Percentiles rank a stretch among this genome's conserved stretches.
Evolutionary conservation across 2,797 vertebrate species (phyloP).

Genomic region (Iguana delicatissima): DNA sequence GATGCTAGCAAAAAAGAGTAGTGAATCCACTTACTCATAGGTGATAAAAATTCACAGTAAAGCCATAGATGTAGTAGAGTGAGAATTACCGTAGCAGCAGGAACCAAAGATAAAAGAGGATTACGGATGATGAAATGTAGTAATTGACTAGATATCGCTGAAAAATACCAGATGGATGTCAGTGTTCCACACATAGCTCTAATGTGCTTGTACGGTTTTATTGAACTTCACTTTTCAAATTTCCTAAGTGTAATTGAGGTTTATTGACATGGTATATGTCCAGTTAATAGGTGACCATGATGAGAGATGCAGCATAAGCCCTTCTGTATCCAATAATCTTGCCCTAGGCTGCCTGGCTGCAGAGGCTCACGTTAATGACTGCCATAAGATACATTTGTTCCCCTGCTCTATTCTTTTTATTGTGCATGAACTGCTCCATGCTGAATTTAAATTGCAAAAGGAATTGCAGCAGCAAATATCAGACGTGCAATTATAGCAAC

Average conservation of each 20-base stretch:
- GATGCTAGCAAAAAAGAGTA: constrained; percentile 41
- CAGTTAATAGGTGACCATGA: constrained; percentile 78
- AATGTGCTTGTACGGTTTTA: constrained; percentile 75
- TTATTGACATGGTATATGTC: constrained; percentile 78
- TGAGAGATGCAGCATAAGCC: constrained; percentile 73
- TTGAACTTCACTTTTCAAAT: constrained; percentile 78
- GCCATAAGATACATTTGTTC: constrained; percentile 75
- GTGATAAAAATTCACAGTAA: constrained; percentile 82
- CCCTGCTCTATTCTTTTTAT: constrained; percentile 63
- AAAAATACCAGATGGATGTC: constrained; percentile 84
- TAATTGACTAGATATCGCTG: constrained; percentile 82
- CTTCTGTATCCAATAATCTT: constrained; percentile 61
- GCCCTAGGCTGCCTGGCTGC: constrained; percentile 58
- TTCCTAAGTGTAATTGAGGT: constrained; percentile 81
- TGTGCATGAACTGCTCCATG: constrained; percentile 66
- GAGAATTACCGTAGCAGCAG: constrained; percentile 82
- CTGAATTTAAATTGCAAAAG: constrained; percentile 74
- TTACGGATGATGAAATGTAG: constrained; percentile 78
- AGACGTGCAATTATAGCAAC: constrained; percentile 71
- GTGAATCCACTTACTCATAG: constrained; percentile 62
- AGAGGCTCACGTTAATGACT: constrained; percentile 69
- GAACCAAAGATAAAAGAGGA: constrained; percentile 82
- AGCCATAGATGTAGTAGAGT: constrained; percentile 77
- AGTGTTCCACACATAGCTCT: constrained; percentile 70
- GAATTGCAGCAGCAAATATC: constrained; percentile 73